These are phyloP conservation scores for Bellardia pandia DNA, from an alignment of 2,888 invertebrate species.

Conservation along the genomic window DNA sequence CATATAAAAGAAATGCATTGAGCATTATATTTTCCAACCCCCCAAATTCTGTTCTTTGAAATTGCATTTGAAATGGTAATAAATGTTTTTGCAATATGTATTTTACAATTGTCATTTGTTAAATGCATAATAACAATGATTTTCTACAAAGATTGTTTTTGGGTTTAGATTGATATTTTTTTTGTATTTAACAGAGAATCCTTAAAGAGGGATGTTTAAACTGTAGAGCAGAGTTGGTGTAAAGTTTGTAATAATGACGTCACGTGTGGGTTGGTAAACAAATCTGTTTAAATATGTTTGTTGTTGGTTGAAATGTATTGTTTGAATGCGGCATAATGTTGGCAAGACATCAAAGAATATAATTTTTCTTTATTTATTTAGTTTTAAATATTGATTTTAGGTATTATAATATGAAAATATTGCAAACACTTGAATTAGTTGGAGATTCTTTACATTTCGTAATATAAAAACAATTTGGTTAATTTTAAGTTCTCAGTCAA, in stretches of 20 bases:
- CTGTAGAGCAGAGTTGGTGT: conserved; percentile 7
- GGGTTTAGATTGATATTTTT: neutral
- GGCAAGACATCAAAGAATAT: conserved; percentile 38
- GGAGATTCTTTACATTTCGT: neutral
- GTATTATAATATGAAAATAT: conserved; percentile 25
- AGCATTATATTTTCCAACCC: conserved; percentile 34
- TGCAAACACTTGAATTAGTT: conserved; percentile 20
- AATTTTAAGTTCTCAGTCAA: neutral
- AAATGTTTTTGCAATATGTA: conserved; percentile 53
- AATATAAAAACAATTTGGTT: neutral
- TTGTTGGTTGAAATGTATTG: conserved; percentile 3
- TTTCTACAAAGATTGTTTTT: conserved; percentile 17
- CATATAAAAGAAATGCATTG: conserved; percentile 26
- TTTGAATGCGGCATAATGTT: conserved; percentile 50
- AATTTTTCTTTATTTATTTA: neutral
- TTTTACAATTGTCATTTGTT: conserved; percentile 31
- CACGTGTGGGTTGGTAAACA: conserved; percentile 50
- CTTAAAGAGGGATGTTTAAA: neutral
- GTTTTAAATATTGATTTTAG: conserved; percentile 56
- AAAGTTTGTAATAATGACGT: conserved; percentile 65
- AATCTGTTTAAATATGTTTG: conserved; percentile 24
- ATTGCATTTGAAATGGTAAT: conserved; percentile 62
- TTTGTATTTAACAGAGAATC: neutral
- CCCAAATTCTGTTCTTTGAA: neutral
- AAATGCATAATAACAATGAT: conserved; percentile 36